These are phyloP conservation scores for Acanthoscelides obtectus DNA, from an alignment of 2,888 invertebrate species.

Conservation along the genomic window DNA sequence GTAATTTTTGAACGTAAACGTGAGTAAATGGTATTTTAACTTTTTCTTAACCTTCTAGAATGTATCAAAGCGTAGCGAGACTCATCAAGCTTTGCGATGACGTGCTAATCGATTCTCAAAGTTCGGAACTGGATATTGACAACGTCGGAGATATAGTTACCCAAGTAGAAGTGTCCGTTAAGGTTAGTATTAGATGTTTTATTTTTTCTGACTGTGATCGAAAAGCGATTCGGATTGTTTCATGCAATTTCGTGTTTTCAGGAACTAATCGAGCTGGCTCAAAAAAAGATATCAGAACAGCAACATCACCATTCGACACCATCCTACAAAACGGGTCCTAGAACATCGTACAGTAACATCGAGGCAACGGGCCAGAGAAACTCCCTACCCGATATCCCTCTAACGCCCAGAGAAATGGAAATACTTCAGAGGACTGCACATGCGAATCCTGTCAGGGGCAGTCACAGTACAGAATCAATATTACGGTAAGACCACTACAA, in stretches of 20 bases:
- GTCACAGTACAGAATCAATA: conserved; percentile 79
- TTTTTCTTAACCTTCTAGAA: no score
- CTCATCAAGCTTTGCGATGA: conserved; percentile 88
- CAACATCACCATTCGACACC: conserved; percentile 20
- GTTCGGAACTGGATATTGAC: conserved; percentile 60
- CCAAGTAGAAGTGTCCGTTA: conserved; percentile 68
- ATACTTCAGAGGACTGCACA: conserved; percentile 56
- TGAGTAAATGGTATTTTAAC: no score
- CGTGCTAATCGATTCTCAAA: conserved; percentile 70
- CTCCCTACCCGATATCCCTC: conserved; percentile 73
- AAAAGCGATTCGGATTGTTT: background rate
- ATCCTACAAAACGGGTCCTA: conserved; percentile 45
- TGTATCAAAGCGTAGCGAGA: conserved; percentile 81
- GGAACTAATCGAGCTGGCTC: conserved; percentile 73
- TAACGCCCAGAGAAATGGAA: conserved; percentile 67
- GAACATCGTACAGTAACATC: conserved; percentile 40
- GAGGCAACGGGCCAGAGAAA: conserved; percentile 51
- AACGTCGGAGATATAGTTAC: conserved; percentile 63
- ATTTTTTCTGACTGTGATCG: background rate
- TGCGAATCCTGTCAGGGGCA: conserved; percentile 55
- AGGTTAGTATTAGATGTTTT: conserved; percentile 45
- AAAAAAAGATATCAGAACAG: conserved; percentile 68
- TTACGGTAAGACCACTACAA: conserved; percentile 49
- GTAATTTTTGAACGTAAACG: no score
- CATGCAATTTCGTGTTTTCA: conserved; percentile 34